Conservation (phyloP, 2,888 invertebrate species). For the Eupithecia abbreviata region DNA sequence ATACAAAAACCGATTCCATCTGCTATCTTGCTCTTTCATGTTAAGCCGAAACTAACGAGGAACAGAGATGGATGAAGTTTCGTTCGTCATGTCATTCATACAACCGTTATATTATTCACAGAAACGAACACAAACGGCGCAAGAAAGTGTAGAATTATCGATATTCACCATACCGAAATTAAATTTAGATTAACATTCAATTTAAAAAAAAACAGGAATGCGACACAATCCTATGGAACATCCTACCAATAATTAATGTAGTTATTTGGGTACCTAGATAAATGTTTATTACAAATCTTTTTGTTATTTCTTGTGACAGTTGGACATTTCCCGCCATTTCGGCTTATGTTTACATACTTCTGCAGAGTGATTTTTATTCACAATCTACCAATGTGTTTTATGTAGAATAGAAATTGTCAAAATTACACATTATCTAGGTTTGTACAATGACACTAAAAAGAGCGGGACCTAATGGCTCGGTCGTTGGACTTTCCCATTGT, state of each 20-base stretch:
- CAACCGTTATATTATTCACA: constrained; percentile 19
- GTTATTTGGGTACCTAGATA: background rate
- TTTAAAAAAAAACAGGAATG: background rate
- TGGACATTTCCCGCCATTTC: constrained; percentile 56
- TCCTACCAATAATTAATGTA: background rate
- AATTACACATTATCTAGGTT: constrained; percentile 3
- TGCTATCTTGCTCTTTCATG: constrained; percentile 6
- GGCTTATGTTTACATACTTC: constrained; percentile 30
- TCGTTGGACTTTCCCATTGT: constrained; percentile 77
- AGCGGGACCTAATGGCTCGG: constrained; percentile 76
- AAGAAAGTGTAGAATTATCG: constrained; percentile 1
- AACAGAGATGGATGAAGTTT: constrained; percentile 8
- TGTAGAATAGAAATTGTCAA: background rate
- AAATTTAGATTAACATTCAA: background rate
- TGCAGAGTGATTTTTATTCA: constrained; percentile 8
- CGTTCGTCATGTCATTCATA: constrained; percentile 11
- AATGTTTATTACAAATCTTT: no score
- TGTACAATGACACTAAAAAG: constrained; percentile 76
- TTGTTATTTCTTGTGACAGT: constrained; percentile 9
- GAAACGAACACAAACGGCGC: background rate
- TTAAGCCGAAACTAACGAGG: background rate
- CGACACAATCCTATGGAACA: background rate
- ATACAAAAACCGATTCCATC: background rate
- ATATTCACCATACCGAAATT: background rate
- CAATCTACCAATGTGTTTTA: background rate